These are phyloP conservation scores for Eurytoma californica DNA, from an alignment of 2,888 invertebrate species.

Conservation along the genomic window DNA sequence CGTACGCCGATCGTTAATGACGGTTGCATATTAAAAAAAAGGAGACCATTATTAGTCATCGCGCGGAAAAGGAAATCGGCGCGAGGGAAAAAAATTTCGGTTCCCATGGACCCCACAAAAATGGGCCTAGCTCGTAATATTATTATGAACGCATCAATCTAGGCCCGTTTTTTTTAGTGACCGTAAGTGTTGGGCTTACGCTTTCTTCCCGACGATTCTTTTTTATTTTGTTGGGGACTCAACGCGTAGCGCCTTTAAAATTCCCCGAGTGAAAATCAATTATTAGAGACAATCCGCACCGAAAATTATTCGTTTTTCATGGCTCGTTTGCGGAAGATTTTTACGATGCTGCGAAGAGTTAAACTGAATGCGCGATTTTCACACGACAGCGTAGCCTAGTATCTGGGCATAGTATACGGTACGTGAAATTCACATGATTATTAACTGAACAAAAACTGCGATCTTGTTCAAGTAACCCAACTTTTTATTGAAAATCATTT, in stretches of 20 bases:
- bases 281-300: background rate
- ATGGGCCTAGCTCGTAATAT: background rate
- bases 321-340: too few relatives aligned
- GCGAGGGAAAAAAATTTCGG: background rate
- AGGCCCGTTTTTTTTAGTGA: background rate
- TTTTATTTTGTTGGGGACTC: too few relatives aligned
- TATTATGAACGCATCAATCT: conserved; percentile 14
- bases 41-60: conserved; percentile 21
- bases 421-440: too few relatives aligned
- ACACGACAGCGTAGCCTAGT: too few relatives aligned
- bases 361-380: too few relatives aligned
- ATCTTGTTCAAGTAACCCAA: too few relatives aligned
- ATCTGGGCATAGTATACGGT: too few relatives aligned
- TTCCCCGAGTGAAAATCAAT: background rate
- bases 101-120: background rate
- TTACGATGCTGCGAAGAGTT: too few relatives aligned
- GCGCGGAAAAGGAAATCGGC: conserved; percentile 11
- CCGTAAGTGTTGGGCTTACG: background rate
- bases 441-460: too few relatives aligned
- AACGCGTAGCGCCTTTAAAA: background rate
- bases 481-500: too few relatives aligned
- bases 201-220: background rate
- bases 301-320: too few relatives aligned
- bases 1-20: conserved; percentile 17
- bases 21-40: conserved; percentile 35